Conservation (phyloP, 2,797 vertebrate species). For the Sylvia borin region DNA sequence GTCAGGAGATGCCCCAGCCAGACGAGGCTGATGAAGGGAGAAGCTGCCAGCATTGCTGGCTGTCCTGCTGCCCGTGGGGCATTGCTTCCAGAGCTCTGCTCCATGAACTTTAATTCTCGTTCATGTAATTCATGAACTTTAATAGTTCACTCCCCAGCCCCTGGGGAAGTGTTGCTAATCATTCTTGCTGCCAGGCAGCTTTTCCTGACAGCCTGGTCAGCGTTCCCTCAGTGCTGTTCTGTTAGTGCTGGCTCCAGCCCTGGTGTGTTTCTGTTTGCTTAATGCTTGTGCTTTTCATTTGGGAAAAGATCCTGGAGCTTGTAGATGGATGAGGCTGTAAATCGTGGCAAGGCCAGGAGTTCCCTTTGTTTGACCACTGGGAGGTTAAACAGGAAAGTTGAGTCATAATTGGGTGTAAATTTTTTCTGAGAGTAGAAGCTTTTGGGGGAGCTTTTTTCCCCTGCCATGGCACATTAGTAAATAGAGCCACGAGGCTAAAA, state of each 20-base stretch:
- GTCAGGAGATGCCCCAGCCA: neutral
- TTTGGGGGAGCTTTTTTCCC: neutral
- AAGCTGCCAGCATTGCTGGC: neutral
- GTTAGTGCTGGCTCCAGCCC: slow-evolving; percentile 7
- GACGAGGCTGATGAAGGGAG: neutral
- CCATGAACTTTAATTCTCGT: neutral
- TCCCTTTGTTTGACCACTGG: neutral
- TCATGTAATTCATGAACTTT: neutral
- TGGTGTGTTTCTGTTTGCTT: neutral
- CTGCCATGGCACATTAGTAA: neutral
- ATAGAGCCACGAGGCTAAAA: neutral
- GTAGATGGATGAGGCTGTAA: neutral
- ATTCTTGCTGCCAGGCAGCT: neutral
- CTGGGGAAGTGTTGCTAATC: neutral
- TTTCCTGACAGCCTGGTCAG: neutral
- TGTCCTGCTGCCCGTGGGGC: neutral
- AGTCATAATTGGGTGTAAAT: neutral
- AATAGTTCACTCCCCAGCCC: neutral
- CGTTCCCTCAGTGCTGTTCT: neutral
- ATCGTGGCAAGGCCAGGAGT: neutral
- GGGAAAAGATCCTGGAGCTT: neutral
- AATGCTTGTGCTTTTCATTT: neutral
- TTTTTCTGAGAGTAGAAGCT: neutral
- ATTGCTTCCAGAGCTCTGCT: neutral
- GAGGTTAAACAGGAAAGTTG: neutral